phyloP scores from a whole-genome alignment of 2,888 invertebrate species.

The Steinernema hermaphroditum region DNA sequence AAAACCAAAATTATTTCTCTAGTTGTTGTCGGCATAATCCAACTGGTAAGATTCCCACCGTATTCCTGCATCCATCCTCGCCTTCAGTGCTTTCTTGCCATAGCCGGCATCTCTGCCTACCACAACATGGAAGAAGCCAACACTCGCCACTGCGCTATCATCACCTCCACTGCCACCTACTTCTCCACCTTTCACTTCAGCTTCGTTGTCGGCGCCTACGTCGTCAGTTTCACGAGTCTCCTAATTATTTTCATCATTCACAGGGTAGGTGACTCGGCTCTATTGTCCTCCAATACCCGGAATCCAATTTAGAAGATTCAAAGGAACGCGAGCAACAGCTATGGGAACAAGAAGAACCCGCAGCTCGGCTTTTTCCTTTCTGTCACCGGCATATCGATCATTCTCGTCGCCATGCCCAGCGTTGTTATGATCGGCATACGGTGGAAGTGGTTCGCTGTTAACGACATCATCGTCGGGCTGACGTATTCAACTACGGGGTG shows the following conservation, averaged over 20 bases:
- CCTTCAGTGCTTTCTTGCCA: conserved; percentile 40
- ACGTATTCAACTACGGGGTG: conserved; percentile 57
- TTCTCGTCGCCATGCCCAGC: conserved; percentile 48
- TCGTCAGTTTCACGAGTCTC: conserved; percentile 48
- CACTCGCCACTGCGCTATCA: conserved; percentile 54
- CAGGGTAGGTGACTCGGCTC: conserved; percentile 32
- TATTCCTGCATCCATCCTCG: neutral
- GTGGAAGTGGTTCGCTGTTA: conserved; percentile 46
- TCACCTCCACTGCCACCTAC: conserved; percentile 48
- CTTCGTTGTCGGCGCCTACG: conserved; percentile 49
- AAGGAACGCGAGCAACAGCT: conserved; percentile 27
- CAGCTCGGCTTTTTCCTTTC: conserved; percentile 45
- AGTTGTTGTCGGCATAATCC: conserved; percentile 38
- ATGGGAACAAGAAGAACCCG: conserved; percentile 35
- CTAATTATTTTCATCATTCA: conserved; percentile 38
- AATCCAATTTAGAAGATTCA: conserved; percentile 34
- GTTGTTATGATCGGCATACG: conserved; percentile 53
- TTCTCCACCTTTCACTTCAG: conserved; percentile 55
- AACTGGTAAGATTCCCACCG: conserved; percentile 36
- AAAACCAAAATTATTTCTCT: conserved; percentile 25
- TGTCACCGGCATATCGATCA: conserved; percentile 48
- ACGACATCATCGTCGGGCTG: conserved; percentile 48
- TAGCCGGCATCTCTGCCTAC: conserved; percentile 44
- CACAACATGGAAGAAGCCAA: conserved; percentile 34
- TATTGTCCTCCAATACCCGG: neutral